Evolutionary conservation across 2,113 vertebrate genomes (phyloP).

Genomic region (Megalops atlanticus): DNA sequence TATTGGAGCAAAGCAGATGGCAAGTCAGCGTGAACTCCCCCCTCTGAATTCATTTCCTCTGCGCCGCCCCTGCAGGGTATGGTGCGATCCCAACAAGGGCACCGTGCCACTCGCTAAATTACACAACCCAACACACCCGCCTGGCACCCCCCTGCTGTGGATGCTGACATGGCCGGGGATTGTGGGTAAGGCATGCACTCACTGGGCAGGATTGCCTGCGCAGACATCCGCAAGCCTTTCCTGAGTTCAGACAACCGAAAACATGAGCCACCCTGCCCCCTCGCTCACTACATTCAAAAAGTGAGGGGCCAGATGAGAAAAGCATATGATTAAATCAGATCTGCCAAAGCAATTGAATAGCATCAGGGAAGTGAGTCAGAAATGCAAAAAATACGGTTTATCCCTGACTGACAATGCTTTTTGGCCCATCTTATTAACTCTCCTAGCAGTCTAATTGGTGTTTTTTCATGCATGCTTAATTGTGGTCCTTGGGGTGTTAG

Average conservation of each 20-base stretch:
- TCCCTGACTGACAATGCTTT: not conserved
- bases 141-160: not conserved
- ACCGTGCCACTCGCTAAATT: not conserved
- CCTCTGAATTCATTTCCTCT: conserved; percentile 8
- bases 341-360: not conserved
- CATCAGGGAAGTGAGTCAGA: not conserved
- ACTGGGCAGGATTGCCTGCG: not conserved
- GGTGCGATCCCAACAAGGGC: not conserved
- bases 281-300: not conserved
- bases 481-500: not conserved
- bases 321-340: not conserved
- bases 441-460: not conserved
- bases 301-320: not conserved
- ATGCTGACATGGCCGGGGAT: too few species aligned
- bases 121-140: not conserved
- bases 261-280: not conserved
- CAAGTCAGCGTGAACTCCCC: not conserved
- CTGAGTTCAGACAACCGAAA: not conserved
- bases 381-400: not conserved
- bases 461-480: conserved; percentile 10
- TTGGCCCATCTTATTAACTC: not conserved
- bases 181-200: too few species aligned
- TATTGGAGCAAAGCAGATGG: not conserved
- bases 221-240: not conserved
- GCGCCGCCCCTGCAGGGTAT: not conserved